These are phyloP conservation scores for Gari tellinella DNA, from an alignment of 2,888 invertebrate genomes.

Conservation along the genomic window DNA sequence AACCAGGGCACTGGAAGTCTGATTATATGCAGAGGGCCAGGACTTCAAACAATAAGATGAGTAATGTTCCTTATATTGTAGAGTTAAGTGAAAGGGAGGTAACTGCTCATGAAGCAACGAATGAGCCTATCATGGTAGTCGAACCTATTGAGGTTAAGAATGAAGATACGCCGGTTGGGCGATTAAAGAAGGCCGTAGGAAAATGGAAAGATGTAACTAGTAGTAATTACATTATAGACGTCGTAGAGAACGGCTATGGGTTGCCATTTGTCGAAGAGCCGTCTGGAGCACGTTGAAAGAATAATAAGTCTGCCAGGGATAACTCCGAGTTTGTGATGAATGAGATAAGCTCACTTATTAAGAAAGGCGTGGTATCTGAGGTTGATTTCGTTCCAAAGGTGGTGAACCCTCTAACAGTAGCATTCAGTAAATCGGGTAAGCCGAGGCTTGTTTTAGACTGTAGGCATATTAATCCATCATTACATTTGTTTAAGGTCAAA, in stretches of 20 bases:
- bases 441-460: conserved; percentile 35
- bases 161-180: background rate
- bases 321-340: conserved; percentile 31
- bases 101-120: background rate
- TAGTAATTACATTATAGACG: conserved; percentile 27
- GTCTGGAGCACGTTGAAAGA: conserved; percentile 11
- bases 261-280: conserved; percentile 40
- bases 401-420: conserved; percentile 47
- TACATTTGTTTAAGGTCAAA: conserved; percentile 31
- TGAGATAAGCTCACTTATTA: conserved; percentile 19
- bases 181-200: background rate
- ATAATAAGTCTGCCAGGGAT: conserved; percentile 41
- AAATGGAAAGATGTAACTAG: conserved; percentile 18
- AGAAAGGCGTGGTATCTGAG: conserved; percentile 26
- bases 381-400: conserved; percentile 18
- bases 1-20: conserved; percentile 3
- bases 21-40: background rate
- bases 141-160: too few species aligned
- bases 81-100: background rate
- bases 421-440: conserved; percentile 31
- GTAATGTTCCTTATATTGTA: background rate
- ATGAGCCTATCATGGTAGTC: background rate
- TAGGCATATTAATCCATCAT: conserved; percentile 25
- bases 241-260: conserved; percentile 26
- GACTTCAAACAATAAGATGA: conserved; percentile 13